phyloP scores from a whole-genome alignment of 2,888 invertebrate genomes.

The Galerucella nymphaeae region DNA sequence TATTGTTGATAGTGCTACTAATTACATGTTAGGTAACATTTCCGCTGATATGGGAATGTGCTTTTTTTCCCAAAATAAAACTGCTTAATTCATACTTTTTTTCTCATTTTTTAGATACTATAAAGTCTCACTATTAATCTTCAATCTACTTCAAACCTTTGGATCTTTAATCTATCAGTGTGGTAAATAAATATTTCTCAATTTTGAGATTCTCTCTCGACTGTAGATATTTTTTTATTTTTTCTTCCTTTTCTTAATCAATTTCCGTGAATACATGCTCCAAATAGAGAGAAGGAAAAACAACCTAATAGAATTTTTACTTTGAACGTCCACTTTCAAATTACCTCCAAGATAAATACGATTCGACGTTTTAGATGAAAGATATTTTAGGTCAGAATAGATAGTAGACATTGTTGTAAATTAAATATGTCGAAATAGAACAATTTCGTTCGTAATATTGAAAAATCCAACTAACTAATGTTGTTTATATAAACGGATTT shows the following conservation, averaged over 20 bases:
- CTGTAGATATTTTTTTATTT: not conserved
- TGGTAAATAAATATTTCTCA: not conserved
- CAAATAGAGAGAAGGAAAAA: constrained; percentile 4
- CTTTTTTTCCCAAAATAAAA: too few species aligned
- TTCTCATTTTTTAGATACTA: too few species aligned
- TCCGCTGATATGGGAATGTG: too few species aligned
- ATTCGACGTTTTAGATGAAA: constrained; percentile 4
- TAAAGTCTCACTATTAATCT: too few species aligned
- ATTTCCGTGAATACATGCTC: constrained; percentile 9
- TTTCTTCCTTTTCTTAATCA: constrained; percentile 13
- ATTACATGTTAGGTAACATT: not conserved
- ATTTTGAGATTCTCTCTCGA: not conserved
- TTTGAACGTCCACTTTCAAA: constrained; percentile 21
- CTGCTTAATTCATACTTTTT: too few species aligned
- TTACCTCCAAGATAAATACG: constrained; percentile 7
- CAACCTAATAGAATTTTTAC: constrained; percentile 16
- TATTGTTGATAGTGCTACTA: constrained; percentile 1
- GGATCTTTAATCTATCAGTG: not conserved
- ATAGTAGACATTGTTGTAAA: not conserved
- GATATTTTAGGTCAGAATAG: constrained; percentile 1
- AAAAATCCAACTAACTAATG: too few species aligned
- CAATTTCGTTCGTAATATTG: not conserved
- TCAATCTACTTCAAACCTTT: not conserved
- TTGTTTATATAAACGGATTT: too few species aligned
- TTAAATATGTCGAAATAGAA: not conserved